Conservation (phyloP, 2,888 invertebrate genomes). For the Peribatodes rhomboidaria region DNA sequence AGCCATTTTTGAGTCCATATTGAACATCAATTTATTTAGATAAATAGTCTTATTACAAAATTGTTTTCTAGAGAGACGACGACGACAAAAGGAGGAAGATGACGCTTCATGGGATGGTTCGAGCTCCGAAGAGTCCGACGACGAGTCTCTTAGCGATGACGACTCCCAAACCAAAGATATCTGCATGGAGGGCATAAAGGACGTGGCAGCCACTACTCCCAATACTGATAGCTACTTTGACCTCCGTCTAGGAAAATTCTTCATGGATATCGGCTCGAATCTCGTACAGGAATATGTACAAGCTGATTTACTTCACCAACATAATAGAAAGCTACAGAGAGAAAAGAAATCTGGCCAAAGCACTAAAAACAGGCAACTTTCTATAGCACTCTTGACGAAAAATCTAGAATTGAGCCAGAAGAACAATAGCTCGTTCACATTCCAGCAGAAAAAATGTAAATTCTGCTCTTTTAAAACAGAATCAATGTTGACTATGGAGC, state of each 20-base stretch:
- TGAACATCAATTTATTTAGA: too few species aligned
- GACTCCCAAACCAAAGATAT: slow-evolving; percentile 67
- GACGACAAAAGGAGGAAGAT: slow-evolving; percentile 77
- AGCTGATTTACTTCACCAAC: slow-evolving; percentile 95
- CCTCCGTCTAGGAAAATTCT: slow-evolving; percentile 95
- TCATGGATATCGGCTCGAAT: slow-evolving; percentile 96
- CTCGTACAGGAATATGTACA: slow-evolving; percentile 97
- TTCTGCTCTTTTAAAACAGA: slow-evolving; percentile 96
- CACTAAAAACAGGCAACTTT: slow-evolving; percentile 90
- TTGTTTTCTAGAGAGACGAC: slow-evolving; percentile 64
- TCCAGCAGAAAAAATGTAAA: slow-evolving; percentile 93
- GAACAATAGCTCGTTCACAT: slow-evolving; percentile 93
- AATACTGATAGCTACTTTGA: slow-evolving; percentile 92
- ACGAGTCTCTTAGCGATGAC: slow-evolving; percentile 73
- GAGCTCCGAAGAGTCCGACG: slow-evolving; percentile 81
- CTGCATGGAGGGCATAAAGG: slow-evolving; percentile 84
- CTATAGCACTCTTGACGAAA: slow-evolving; percentile 93
- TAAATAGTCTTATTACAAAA: too few species aligned
- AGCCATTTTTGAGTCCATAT: too few species aligned
- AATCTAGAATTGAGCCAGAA: slow-evolving; percentile 95
- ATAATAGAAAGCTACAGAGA: slow-evolving; percentile 93
- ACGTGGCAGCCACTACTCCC: slow-evolving; percentile 67
- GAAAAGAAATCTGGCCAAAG: slow-evolving; percentile 87
- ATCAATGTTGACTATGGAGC: slow-evolving; percentile 92
- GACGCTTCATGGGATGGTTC: slow-evolving; percentile 87